Percentiles rank a stretch among this genome's conserved stretches.
phyloP scores from a whole-genome alignment of 2,113 vertebrate species.

The Lepisosteus osseus region DNA sequence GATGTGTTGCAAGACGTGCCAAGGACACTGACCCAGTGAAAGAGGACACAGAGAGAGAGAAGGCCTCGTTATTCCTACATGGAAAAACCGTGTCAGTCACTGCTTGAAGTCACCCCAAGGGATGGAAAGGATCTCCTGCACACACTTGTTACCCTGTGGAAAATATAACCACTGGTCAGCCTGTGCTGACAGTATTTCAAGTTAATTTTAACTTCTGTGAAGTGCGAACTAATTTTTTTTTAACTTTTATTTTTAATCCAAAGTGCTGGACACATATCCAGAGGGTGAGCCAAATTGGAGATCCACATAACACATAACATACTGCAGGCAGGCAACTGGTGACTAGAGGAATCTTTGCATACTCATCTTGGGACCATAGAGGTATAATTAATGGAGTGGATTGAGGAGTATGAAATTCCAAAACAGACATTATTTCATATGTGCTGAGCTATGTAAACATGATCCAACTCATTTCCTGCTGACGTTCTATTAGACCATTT shows the following conservation, averaged over 20 bases:
- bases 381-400: too few species aligned
- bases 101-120: slow-evolving; percentile 54
- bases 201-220: slow-evolving; percentile 98
- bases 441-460: slow-evolving; percentile 1
- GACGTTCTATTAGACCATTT: too few species aligned
- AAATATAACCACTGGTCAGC: slow-evolving; percentile 95
- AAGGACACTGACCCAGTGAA: slow-evolving; percentile 84
- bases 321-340: not conserved
- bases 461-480: too few species aligned
- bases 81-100: slow-evolving; percentile 54
- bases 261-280: slow-evolving; percentile 93
- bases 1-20: slow-evolving; percentile 99
- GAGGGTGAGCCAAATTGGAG: slow-evolving; percentile 72
- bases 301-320: slow-evolving; percentile 50
- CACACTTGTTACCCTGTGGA: slow-evolving; percentile 84
- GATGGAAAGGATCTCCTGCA: slow-evolving; percentile 56
- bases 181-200: slow-evolving; percentile 83
- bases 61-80: slow-evolving; percentile 53
- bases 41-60: not conserved
- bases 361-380: slow-evolving; percentile 67
- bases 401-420: not conserved
- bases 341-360: not conserved
- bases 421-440: not conserved
- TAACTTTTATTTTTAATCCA: slow-evolving; percentile 59
- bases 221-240: slow-evolving; percentile 82